Evolutionary conservation across 1,140 invertebrate species (phyloP).

Genomic region (Leptinotarsa texana): DNA sequence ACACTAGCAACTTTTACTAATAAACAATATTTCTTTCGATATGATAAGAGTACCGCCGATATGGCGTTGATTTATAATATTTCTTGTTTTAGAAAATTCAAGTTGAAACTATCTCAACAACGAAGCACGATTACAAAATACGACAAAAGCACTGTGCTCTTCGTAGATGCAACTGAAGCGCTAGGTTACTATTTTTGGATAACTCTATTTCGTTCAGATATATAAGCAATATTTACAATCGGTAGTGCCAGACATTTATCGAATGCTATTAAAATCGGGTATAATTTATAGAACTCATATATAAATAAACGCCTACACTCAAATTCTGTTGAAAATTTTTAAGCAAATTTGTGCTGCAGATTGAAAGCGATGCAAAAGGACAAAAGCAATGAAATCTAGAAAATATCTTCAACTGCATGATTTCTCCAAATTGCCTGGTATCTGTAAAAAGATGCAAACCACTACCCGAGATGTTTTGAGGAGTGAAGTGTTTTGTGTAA

Average conservation of each 20-base stretch:
- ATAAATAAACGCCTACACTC: neutral
- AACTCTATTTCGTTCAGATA: neutral
- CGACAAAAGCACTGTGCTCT: slow-evolving; percentile 46
- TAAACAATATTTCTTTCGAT: no score
- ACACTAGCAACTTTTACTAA: no score
- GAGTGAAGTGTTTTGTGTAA: slow-evolving; percentile 28
- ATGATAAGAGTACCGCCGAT: no score
- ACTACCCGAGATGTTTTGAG: slow-evolving; percentile 45
- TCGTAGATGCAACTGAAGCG: slow-evolving; percentile 15
- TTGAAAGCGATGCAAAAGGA: slow-evolving; percentile 27
- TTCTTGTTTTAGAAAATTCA: no score
- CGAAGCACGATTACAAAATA: slow-evolving; percentile 46
- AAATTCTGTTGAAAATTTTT: slow-evolving; percentile 2
- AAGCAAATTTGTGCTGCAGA: slow-evolving; percentile 20
- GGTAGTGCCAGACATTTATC: neutral
- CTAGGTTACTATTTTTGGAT: neutral
- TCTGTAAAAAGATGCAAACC: slow-evolving; percentile 46
- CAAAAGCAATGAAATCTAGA: slow-evolving; percentile 30
- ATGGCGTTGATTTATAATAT: no score
- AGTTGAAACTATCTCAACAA: neutral
- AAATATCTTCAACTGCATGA: slow-evolving; percentile 13
- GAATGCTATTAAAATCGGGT: neutral
- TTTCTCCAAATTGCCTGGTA: slow-evolving; percentile 10
- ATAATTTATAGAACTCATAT: no score
- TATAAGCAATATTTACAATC: neutral